phyloP scores from a whole-genome alignment of 2,113 vertebrate species.

The Osmerus mordax region DNA sequence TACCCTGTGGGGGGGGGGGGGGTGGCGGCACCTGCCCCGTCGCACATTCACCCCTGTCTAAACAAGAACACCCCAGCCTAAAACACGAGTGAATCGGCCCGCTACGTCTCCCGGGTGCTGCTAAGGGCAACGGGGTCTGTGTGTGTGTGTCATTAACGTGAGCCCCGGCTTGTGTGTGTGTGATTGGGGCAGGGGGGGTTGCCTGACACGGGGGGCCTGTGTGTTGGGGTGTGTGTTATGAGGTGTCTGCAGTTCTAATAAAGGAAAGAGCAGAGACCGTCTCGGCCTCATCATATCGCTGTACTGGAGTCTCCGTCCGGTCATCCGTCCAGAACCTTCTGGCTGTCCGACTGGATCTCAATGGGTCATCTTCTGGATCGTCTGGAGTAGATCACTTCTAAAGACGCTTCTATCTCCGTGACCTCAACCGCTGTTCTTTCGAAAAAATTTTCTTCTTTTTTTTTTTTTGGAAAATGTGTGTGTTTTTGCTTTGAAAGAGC shows the following conservation, averaged over 20 bases:
- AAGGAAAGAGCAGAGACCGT: conserved; percentile 67
- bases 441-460: too few species aligned
- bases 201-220: conserved; percentile 15
- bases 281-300: conserved; percentile 67
- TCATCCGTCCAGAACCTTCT: conserved; percentile 19
- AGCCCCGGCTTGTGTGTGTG: conserved; percentile 30
- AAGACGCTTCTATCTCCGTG: conserved; percentile 7
- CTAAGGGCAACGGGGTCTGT: conserved; percentile 52
- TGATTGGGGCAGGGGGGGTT: not conserved
- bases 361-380: conserved; percentile 54
- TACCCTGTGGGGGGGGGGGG: conserved; percentile 57
- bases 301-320: conserved; percentile 38
- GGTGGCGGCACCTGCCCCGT: conserved; percentile 37
- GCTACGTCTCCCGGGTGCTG: conserved; percentile 49
- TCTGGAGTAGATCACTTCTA: conserved; percentile 23
- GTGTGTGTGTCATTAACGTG: conserved; percentile 15
- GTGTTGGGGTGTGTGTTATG: conserved; percentile 35
- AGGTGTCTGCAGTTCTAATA: conserved; percentile 75
- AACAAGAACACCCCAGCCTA: conserved; percentile 57
- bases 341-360: conserved; percentile 34
- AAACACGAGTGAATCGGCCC: conserved; percentile 48
- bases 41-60: conserved; percentile 41
- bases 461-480: not conserved
- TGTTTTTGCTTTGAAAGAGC: not conserved
- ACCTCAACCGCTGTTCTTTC: not conserved